Percentiles rank a stretch among this genome's conserved stretches.
phyloP scores from a whole-genome alignment of 1,140 invertebrate genomes.

The Pogonomyrmex californicus region DNA sequence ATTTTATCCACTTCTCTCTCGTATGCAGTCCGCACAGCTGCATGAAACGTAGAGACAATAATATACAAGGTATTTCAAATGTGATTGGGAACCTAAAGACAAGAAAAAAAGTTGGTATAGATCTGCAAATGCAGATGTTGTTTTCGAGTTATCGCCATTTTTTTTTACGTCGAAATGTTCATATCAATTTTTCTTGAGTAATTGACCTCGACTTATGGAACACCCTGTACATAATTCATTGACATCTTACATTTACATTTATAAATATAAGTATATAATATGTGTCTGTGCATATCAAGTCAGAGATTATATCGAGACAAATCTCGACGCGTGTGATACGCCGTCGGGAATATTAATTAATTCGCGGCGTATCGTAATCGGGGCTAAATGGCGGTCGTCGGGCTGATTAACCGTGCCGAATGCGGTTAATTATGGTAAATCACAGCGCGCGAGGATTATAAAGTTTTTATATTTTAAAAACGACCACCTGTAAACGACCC shows the following conservation, averaged over 20 bases:
- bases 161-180: no score
- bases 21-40: not conserved
- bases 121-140: no score
- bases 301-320: not conserved
- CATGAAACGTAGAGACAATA: not conserved
- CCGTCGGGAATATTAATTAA: not conserved
- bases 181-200: no score
- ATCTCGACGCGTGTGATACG: not conserved
- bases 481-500: no score
- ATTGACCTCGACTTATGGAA: no score
- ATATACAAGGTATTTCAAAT: not conserved
- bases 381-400: not conserved
- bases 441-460: not conserved
- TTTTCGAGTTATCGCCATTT: no score
- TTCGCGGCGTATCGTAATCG: not conserved
- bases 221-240: no score
- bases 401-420: not conserved
- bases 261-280: not conserved
- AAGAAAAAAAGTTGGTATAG: no score
- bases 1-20: not conserved
- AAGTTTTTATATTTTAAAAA: not conserved
- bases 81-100: no score
- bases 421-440: slow-evolving; percentile 2
- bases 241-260: no score
- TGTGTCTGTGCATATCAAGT: not conserved